phyloP scores from a whole-genome alignment of 2,113 vertebrate species.

The Uria aalge region DNA sequence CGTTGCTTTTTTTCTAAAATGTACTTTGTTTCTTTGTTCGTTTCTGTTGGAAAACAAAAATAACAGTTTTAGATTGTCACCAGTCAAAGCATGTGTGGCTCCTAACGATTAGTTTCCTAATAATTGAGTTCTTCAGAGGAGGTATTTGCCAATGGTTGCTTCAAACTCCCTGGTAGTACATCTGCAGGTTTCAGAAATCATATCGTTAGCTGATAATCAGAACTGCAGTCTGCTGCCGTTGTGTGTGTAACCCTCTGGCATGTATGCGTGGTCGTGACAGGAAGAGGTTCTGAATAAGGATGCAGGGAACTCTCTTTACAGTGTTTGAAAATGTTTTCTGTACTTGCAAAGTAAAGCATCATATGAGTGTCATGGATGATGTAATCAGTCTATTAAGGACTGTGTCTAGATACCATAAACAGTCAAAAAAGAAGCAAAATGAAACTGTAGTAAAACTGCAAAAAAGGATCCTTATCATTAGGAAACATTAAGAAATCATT shows the following conservation, averaged over 20 bases:
- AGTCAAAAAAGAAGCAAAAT: background rate
- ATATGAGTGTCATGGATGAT: background rate
- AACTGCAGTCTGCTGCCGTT: background rate
- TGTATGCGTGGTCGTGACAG: rapidly evolving
- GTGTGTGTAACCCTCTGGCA: background rate
- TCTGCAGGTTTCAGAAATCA: background rate
- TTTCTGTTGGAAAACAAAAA: background rate
- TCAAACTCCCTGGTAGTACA: background rate
- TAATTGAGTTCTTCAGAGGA: background rate
- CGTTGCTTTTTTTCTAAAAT: background rate
- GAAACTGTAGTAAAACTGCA: background rate
- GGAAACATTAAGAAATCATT: background rate
- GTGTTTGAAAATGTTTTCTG: background rate
- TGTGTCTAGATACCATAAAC: background rate
- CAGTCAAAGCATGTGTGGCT: background rate
- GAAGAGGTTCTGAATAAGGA: background rate
- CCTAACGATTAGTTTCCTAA: background rate
- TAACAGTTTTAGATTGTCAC: background rate
- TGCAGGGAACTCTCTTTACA: background rate
- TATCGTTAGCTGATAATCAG: background rate
- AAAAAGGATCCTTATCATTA: background rate
- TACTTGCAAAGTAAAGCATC: background rate
- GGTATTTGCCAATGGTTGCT: background rate
- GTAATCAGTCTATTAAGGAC: background rate
- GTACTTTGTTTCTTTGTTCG: background rate